phyloP scores from a whole-genome alignment of 2,797 vertebrate species.

The Pseudocheirus occidentalis region DNA sequence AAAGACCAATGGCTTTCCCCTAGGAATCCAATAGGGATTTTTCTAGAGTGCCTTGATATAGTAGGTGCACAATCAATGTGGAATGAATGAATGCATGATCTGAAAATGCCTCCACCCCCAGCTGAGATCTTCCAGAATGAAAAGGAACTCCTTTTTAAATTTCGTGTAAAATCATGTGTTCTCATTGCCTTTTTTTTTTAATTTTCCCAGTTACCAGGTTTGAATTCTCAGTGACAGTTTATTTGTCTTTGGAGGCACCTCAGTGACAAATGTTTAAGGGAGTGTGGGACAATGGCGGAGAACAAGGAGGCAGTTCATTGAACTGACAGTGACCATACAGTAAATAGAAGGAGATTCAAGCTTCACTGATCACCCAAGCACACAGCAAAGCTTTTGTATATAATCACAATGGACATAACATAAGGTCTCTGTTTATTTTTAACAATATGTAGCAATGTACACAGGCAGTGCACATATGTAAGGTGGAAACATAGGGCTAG shows the following conservation, averaged over 20 bases:
- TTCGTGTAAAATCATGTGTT: conserved; percentile 79
- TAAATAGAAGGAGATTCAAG: conserved; percentile 88
- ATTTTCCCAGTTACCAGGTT: conserved; percentile 80
- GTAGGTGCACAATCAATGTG: not conserved
- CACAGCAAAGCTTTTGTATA: conserved; percentile 87
- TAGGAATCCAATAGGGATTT: not conserved
- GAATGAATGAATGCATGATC: conserved; percentile 30
- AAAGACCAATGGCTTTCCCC: conserved; percentile 48
- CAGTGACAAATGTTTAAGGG: conserved; percentile 91
- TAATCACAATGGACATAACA: conserved; percentile 86
- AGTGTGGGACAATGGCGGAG: conserved; percentile 88
- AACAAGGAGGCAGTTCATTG: conserved; percentile 91
- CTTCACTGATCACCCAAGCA: conserved; percentile 86
- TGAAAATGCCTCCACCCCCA: conserved; percentile 39
- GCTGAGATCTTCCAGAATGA: conserved; percentile 43
- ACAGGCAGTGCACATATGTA: conserved; percentile 61
- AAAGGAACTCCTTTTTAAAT: conserved; percentile 67
- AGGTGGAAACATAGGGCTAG: conserved; percentile 65
- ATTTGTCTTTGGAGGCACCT: conserved; percentile 89
- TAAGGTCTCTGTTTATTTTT: conserved; percentile 87
- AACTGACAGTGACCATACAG: conserved; percentile 91
- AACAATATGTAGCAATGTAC: conserved; percentile 80
- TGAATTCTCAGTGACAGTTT: conserved; percentile 87
- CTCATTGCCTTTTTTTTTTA: conserved; percentile 72
- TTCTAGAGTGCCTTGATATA: not conserved